Base-by-base conservation (phyloP, 2,888 invertebrate genomes). In the Cyclophora albipunctata region DNA sequence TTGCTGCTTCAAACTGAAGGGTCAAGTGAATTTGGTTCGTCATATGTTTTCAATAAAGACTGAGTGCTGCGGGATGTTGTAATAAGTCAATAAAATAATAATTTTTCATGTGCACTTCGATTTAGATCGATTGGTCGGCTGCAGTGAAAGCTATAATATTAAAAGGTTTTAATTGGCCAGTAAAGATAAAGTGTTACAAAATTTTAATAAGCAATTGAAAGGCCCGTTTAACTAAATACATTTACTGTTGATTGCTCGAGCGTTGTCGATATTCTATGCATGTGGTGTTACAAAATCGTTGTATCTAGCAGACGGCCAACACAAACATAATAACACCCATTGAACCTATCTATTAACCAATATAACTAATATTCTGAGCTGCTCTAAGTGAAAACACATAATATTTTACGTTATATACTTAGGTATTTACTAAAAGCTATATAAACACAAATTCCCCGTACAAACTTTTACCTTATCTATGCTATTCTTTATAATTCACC, bases 81-180 rank as follows among this genome's bases (percentile, higher is more conserved):
- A 73, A 73, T 63, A 52, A 50, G 52, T 58, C 61, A 74, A 72
- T 75, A 70, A 71, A 75, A 75, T 64, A 62, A 59, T 58, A 53
- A 68, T 69, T 70, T 67, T 64, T 71, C 66, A 71, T 68, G 45
- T 47, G 43, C 53, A 55, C 46, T 52, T 60, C 49, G 46, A 46
- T 47, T 41, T 46, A 55, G 64, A 57, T 53, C 51, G 49, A 37
- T 49, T 45, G 50, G 54, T 56, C 44, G 50, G 59, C 57, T 55
- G 55, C 50, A 64, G 71, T 64, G 65, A 71, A 71, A 66, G 71
- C 64, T 60, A 60, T 53, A 45, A 48, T 48, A 57, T 47, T 42
- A 44, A 57, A 55, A 55, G 58, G 58, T 49, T 51, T 57, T 58
- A 54, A 55, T 59, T 54, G 50, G 48, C 51, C 51, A 51, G 50